Base-by-base conservation (phyloP, 2,888 invertebrate genomes). In the Drepana falcataria region DNA sequence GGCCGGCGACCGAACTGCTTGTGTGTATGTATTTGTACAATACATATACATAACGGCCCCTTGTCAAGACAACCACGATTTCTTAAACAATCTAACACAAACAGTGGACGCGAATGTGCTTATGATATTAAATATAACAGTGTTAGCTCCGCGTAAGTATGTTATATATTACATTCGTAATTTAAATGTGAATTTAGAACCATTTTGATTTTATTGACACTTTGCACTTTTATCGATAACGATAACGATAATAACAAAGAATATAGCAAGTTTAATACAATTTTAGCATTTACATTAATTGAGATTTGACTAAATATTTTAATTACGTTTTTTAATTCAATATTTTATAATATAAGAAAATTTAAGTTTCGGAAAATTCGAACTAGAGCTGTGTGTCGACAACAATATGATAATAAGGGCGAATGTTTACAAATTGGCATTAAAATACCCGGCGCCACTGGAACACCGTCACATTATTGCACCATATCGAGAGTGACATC, bases 391-490 rank as follows among this genome's bases (percentile, higher is more conserved):
- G 3, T 51, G 41, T 51, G 51, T 51, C 51, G 55, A 56, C 63
- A 64, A 65, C 64, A 64, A 65, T 65, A n/a, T 62, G 61, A 56
- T 59, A 57, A 55, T 35, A 34, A 49, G 52, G 61, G 55, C 54
- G 62, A 67, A 65, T 67, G 64, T 71, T 68, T 66, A 71, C 63
- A 57, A 59, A 53, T 53, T 59, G 54, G 51, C 51, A 47, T 54
- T 49, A 58, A 56, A 65, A 70, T 58, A 59, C 53, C 54, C 52
- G 47, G 44, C 51, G 55, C 49, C 56, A 52, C 53, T 47, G 48
- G 53, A 44, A 44, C 9, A 44, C 9, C 44, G 4, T n/a, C 47
- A 57, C n/a, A 52, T 54, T 35, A 35, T 6, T 40, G 3, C 6
- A 44, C 9, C 9, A 44, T 44, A 44, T 44, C 44, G 9, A 44